Evolutionary conservation across 2,888 invertebrate species (phyloP), one percentile per base, ranked within the genome.

Genomic region (Dolichopus griseipennis): DNA sequence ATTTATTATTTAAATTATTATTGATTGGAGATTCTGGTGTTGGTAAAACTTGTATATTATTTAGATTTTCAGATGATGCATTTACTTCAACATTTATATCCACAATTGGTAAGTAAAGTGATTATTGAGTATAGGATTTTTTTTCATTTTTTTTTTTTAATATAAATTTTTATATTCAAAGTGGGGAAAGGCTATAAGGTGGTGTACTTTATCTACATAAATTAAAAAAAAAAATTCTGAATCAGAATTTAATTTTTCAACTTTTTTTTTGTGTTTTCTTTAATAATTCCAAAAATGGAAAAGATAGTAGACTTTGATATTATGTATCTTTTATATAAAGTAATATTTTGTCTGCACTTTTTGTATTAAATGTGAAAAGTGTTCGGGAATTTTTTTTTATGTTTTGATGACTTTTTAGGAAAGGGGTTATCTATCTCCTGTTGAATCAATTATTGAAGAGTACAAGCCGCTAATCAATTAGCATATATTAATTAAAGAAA

Each of bases 61-160:
- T 95, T 82, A 88, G 95, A 80, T 95, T 95, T 83, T 94, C 94
- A 73, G 95, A 95, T 82, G 95, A 95, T 84, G 94, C 94, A 75
- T 95, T 95, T 81, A 95, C 94, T 74, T 92, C 94, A 69, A 95
- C 95, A 73, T 95, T 95, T 85, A 95, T 95, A 83, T 95, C 95
- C 72, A 95, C 95, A 74, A 95, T 95, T 85, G 95, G 95, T 95
- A 87, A 86, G 87, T 78, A 67, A 71, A 52, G n/a, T 52, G 15
- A 52, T 52, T 52, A 9, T 12, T 52, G 15, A 52, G 52, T 15
- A 52, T 6, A 52, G 18, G 15, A 52, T 52, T 18, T 52, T 52
- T 52, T 52, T 52, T 7, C 27, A 27, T 27, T 27, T 27, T 27
- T 18, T 52, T 9, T 52, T 15, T 52, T 52, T 18, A 52, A 18